Evolutionary conservation across 1,140 invertebrate species (phyloP).

Genomic region (Drosophila nikananu): DNA sequence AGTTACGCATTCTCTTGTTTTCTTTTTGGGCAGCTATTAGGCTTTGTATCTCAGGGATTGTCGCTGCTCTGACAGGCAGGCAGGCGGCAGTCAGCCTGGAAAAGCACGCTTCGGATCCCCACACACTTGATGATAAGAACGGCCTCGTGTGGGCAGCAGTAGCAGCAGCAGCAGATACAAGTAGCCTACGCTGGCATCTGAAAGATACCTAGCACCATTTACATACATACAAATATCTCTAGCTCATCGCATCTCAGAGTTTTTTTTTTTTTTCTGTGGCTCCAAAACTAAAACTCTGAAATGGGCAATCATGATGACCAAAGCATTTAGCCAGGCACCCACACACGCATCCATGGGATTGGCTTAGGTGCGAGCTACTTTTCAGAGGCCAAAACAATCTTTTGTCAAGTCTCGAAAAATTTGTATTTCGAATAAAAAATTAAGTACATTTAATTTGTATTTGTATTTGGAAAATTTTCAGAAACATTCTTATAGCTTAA

Average conservation of each 20-base stretch:
- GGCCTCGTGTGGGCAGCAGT: slow-evolving; percentile 33
- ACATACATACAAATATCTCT: slow-evolving; percentile 15
- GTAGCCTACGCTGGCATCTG: slow-evolving; percentile 28
- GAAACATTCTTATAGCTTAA: no score
- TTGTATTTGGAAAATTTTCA: no score
- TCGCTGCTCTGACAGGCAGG: slow-evolving; percentile 8
- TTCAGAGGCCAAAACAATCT: neutral
- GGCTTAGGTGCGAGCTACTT: slow-evolving; percentile 1
- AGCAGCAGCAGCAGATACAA: slow-evolving; percentile 11
- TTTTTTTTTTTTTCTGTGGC: neutral
- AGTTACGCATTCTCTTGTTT: slow-evolving; percentile 63
- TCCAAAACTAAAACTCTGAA: slow-evolving; percentile 11
- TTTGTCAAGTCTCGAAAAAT: neutral
- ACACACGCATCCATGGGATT: slow-evolving; percentile 13
- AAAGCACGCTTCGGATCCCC: slow-evolving; percentile 34
- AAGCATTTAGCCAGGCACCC: slow-evolving; percentile 29
- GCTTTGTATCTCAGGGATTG: slow-evolving; percentile 43
- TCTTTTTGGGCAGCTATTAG: slow-evolving; percentile 32
- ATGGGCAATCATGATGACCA: slow-evolving; percentile 28
- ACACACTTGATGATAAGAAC: slow-evolving; percentile 33
- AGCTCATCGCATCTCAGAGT: neutral
- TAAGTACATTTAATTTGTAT: no score
- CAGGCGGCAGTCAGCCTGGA: slow-evolving; percentile 33
- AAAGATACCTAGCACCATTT: slow-evolving; percentile 25
- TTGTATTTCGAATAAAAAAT: no score